A percentile compares a stretch with the other conserved stretches of the same genome.
Conservation (phyloP, 1,140 invertebrate species). For the Bombus impatiens region DNA sequence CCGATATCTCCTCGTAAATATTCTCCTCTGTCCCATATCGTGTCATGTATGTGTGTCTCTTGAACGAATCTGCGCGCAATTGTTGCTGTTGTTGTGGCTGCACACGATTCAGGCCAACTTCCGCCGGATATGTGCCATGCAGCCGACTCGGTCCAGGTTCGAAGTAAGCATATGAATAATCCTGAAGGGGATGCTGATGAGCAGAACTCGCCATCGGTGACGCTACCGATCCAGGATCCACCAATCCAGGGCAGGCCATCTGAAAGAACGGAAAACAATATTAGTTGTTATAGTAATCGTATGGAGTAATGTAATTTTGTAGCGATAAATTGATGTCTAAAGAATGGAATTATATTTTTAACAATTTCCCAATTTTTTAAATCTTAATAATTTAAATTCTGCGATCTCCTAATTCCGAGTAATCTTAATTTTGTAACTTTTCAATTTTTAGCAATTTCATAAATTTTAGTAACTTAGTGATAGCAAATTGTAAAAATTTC, state of each 20-base stretch:
- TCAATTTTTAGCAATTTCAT: too few species aligned
- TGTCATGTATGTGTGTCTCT: constrained; percentile 88
- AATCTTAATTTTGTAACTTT: too few species aligned
- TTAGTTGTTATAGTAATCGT: not conserved
- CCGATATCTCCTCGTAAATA: constrained; percentile 93
- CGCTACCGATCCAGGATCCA: constrained; percentile 51
- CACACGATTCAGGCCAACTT: constrained; percentile 77
- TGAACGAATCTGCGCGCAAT: constrained; percentile 74
- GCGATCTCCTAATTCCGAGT: too few species aligned
- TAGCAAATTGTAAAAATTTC: not conserved
- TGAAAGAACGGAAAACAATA: not conserved
- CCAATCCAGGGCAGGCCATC: constrained; percentile 51
- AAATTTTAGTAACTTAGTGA: not conserved
- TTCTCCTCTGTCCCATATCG: constrained; percentile 92
- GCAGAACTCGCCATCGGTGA: constrained; percentile 53
- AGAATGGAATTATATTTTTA: not conserved
- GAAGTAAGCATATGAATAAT: constrained; percentile 92
- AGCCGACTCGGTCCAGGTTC: constrained; percentile 85
- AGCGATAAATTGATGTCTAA: not conserved
- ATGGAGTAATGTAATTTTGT: too few species aligned
- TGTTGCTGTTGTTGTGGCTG: constrained; percentile 76
- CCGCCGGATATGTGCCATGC: constrained; percentile 80
- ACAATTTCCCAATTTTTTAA: not conserved
- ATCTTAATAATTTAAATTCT: not conserved
- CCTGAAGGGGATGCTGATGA: constrained; percentile 75